Evolutionary conservation across 2,797 vertebrate genomes (phyloP), one percentile per base, ranked within the genome.

Genomic region (Tapera naevia): DNA sequence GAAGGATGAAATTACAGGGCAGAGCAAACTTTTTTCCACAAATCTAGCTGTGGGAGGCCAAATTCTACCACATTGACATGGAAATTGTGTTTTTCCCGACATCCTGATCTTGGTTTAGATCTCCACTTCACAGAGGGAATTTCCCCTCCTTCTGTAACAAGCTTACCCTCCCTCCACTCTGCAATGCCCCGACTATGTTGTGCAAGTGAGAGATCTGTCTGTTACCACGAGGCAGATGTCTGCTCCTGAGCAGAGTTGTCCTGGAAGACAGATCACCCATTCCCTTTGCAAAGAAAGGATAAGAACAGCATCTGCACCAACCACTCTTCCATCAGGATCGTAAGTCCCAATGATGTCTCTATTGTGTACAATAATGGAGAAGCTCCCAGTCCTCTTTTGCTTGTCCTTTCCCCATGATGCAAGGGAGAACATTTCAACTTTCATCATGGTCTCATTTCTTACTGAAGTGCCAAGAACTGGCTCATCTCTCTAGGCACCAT

Each of bases 1-100:
- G 89, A 92, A 94, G 84, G 76, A 69, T 87, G 65, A 94, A 95
- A 94, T 73, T 86, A 93, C 75, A 79, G 35, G 64, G 88, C 65
- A 80, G 50, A 64, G 21, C 25, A 53, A 94, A 92, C 35, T 64
- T 39, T 76, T 86, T 92, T 80, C 72, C 66, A 53, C 43, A 62
- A 45, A 57, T 53, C 67, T 71, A 84, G 69, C 39, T 81, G 86
- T 88, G 84, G 86, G 88, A 95, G 88, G 84, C 45, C 60, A 57
- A 80, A 78, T 80, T 91, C 88, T 92, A 80, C 84, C 56, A 64
- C 88, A 28, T 0, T 85, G 83, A 85, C 69, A 88, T 74, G 76
- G 76, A 94, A 94, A 86, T 71, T 32, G 13, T 91, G 65, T 80
- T 91, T 92, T 91, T 82, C 80, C 82, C 5, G 2, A 64, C 67